Evolutionary conservation across 2,797 vertebrate species (phyloP), one percentile per base, ranked within the genome.

Genomic region (Sardinella longiceps): DNA sequence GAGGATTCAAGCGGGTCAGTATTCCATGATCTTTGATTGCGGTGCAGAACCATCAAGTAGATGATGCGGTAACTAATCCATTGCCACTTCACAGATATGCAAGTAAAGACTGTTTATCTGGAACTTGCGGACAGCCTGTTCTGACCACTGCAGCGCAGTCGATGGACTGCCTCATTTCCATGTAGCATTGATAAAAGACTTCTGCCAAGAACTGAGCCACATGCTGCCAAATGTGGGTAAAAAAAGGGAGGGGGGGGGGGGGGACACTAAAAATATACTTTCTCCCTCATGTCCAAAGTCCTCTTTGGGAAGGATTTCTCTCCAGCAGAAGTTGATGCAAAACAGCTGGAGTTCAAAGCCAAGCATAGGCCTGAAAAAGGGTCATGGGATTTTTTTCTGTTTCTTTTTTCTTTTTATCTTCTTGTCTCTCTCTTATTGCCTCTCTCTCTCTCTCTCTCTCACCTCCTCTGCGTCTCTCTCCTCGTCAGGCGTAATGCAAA

Each of bases 231-330:
- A 77, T 77, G 70, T 77, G 37, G 70, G 70, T 43, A 43, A 43
- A 70, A 77, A 20, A 39, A 20, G 5, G 66, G 25, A 7, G 33
- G 0, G 25, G 30, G 15, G 60, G 25, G 60, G 10, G 63, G 63
- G 11, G 3, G 63, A 37, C 66, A 30, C 77, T 86, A 86, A 77
- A 81, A 39, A 84, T 33, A 84, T 33, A 46, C 4, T 9, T 77
- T 18, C 70, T 23, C 3, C 81, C 58, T 81, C 77, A 53, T 74
- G 53, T 46, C 43, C 56, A 80, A 56, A 58, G 53, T 83, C n/a
- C 48, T 51, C 33, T 39, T 74, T 48, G 20, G 51, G 10, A 28
- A 45, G 18, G 70, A 77, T 77, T 11, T 28, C 74, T 58, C 39
- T 33, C 20, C 23, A 84, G 58, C 12, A 81, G 37, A 82, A 58